phyloP scores from a whole-genome alignment of 2,888 invertebrate genomes.

The Beris morrisii region DNA sequence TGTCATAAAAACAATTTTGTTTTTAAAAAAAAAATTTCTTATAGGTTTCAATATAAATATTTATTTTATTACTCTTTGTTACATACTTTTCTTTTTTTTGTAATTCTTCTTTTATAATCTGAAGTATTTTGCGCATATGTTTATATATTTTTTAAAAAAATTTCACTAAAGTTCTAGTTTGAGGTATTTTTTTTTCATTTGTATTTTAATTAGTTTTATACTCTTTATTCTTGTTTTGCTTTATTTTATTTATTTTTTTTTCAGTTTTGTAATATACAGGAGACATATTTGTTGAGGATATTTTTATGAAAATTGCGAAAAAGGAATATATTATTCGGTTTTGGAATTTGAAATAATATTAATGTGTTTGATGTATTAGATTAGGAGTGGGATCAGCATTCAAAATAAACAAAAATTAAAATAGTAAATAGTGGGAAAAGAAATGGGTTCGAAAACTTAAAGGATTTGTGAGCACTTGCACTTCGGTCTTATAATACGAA shows the following conservation, averaged over 20 bases:
- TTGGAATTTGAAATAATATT: background rate
- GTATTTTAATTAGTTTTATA: constrained; percentile 42
- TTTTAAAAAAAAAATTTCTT: constrained; percentile 4
- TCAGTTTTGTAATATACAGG: constrained; percentile 26
- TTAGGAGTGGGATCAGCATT: background rate
- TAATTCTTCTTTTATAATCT: constrained; percentile 33
- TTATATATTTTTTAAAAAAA: constrained; percentile 48
- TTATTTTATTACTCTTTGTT: constrained; percentile 32
- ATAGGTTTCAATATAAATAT: constrained; percentile 20
- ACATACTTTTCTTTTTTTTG: constrained; percentile 27
- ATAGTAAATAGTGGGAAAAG: background rate
- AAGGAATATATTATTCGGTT: too few relatives aligned
- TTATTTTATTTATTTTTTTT: constrained; percentile 26
- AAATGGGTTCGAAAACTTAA: background rate
- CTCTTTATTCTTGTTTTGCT: constrained; percentile 36
- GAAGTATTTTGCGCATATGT: constrained; percentile 23
- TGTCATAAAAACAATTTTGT: constrained; percentile 12
- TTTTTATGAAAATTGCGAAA: too few relatives aligned
- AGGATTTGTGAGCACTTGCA: too few relatives aligned
- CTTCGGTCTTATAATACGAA: too few relatives aligned
- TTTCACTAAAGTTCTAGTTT: constrained; percentile 52
- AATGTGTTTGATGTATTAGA: background rate
- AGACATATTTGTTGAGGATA: background rate
- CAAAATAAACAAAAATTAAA: background rate
- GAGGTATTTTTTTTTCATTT: constrained; percentile 51